Base-by-base conservation (phyloP, 2,797 vertebrate genomes). In the Aviceda leuphotes region DNA sequence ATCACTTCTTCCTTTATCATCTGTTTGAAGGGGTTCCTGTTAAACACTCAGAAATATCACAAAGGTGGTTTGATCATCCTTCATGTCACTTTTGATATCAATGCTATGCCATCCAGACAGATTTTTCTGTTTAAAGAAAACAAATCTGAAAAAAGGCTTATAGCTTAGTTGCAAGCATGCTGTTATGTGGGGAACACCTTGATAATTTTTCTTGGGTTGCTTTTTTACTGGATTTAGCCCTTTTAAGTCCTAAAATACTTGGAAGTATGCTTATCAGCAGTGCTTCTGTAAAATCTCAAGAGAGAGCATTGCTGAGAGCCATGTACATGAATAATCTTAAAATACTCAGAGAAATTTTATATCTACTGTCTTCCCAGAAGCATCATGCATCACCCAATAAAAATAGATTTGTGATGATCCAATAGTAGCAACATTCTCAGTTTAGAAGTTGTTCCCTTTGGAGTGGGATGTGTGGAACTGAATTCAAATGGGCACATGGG, bases 391-490 rank as follows among this genome's bases (percentile, higher is more conserved):
- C 83, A 89, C 73, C 18, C 55, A 70, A 81, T 94, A 96, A 96
- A 94, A 97, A 97, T 91, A 96, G 96, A 84, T 89, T 13, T 52
- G 58, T 73, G 73, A 56, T 72, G 87, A 72, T 90, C 62, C 6
- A 84, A 76, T 95, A 94, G 85, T 74, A 96, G 68, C 85, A 83
- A 58, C 61, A 18, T 78, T 95, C 82, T 83, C 76, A 83, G 94
- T 90, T 78, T 94, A 63, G 73, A 94, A 93, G 71, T 85, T 80
- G 41, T 25, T 93, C 71, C 39, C 67, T 80, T 82, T 73, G 44
- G 92, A 95, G 90, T 92, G 78, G 90, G 80, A 84, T 91, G 94
- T 95, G 88, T 5, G 39, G 77, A 89, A 72, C 72, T 84, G 87
- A 91, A 82, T 91, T 94, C 90, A 88, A 49, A 90, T n/a, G 28